Evolutionary conservation across 2,888 invertebrate species (phyloP).

Genomic region (Magallana nippona): DNA sequence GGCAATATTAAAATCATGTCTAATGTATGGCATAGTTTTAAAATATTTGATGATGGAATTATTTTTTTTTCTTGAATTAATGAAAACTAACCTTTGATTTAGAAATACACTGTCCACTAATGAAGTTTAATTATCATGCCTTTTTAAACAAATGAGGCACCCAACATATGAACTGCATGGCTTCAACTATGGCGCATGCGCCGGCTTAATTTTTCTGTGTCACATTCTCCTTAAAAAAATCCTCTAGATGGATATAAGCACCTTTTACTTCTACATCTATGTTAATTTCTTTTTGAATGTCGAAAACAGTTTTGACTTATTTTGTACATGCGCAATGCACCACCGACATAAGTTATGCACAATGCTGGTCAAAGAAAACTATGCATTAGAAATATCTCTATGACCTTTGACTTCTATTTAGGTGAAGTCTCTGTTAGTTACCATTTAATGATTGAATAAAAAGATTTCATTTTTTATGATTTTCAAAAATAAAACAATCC

Average conservation of each 20-base stretch:
- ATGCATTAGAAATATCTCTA: neutral
- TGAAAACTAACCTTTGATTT: slow-evolving; percentile 35
- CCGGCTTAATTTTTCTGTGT: slow-evolving; percentile 49
- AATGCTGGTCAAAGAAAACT: slow-evolving; percentile 26
- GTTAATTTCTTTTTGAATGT: slow-evolving; percentile 44
- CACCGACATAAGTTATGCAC: slow-evolving; percentile 37
- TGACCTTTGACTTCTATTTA: neutral
- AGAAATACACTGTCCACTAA: slow-evolving; percentile 12
- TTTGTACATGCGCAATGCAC: slow-evolving; percentile 41
- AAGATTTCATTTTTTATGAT: neutral
- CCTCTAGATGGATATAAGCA: slow-evolving; percentile 32
- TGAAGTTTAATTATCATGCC: slow-evolving; percentile 14
- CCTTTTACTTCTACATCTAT: slow-evolving; percentile 38
- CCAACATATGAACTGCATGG: slow-evolving; percentile 28
- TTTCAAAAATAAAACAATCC: neutral
- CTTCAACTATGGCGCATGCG: slow-evolving; percentile 50
- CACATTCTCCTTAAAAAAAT: slow-evolving; percentile 54
- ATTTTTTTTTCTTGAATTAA: neutral
- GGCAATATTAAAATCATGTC: neutral
- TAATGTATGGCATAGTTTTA: neutral
- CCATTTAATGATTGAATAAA: no score
- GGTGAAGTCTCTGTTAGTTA: neutral
- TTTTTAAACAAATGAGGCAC: slow-evolving; percentile 32
- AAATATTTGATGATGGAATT: neutral
- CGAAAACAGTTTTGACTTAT: slow-evolving; percentile 23